Evolutionary conservation across 2,797 vertebrate species (phyloP).

Genomic region (Siniperca undulata): DNA sequence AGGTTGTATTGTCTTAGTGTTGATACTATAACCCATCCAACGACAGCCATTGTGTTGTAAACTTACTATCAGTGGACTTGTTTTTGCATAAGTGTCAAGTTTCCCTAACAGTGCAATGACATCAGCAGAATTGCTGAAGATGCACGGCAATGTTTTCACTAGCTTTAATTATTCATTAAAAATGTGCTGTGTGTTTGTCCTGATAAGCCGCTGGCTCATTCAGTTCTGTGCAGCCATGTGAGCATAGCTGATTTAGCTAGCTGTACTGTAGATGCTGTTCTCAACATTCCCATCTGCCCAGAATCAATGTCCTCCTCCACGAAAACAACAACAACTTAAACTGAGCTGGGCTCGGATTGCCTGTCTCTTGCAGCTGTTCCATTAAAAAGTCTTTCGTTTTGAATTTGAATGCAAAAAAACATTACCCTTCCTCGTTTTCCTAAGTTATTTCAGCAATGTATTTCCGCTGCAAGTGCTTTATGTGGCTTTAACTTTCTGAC

Average conservation of each 20-base stretch:
- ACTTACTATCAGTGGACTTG: slow-evolving; percentile 40
- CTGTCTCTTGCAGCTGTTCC: slow-evolving; percentile 38
- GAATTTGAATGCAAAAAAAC: slow-evolving; percentile 46
- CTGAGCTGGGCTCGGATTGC: slow-evolving; percentile 39
- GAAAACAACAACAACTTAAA: slow-evolving; percentile 57
- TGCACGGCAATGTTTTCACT: slow-evolving; percentile 65
- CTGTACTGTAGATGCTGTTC: slow-evolving; percentile 54
- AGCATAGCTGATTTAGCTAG: slow-evolving; percentile 63
- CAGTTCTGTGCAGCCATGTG: slow-evolving; percentile 52
- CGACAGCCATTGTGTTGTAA: slow-evolving; percentile 31
- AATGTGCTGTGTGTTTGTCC: slow-evolving; percentile 76
- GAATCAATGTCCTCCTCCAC: slow-evolving; percentile 56
- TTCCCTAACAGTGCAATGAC: slow-evolving; percentile 58
- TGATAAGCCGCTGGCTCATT: slow-evolving; percentile 76
- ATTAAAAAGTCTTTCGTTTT: slow-evolving; percentile 59
- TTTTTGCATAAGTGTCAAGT: slow-evolving; percentile 59
- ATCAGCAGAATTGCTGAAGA: slow-evolving; percentile 68
- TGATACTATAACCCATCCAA: slow-evolving; percentile 7
- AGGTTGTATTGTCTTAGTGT: slow-evolving; percentile 14
- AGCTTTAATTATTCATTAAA: slow-evolving; percentile 81
- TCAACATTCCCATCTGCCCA: slow-evolving; percentile 39
- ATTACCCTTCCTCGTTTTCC: slow-evolving; percentile 21
- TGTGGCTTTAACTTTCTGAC: slow-evolving; percentile 55
- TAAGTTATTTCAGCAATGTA: slow-evolving; percentile 41
- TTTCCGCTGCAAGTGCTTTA: slow-evolving; percentile 30